Evolutionary conservation across 1,140 invertebrate genomes (phyloP), one percentile per base, ranked within the genome.

Genomic region (Zelostemma sp.): DNA sequence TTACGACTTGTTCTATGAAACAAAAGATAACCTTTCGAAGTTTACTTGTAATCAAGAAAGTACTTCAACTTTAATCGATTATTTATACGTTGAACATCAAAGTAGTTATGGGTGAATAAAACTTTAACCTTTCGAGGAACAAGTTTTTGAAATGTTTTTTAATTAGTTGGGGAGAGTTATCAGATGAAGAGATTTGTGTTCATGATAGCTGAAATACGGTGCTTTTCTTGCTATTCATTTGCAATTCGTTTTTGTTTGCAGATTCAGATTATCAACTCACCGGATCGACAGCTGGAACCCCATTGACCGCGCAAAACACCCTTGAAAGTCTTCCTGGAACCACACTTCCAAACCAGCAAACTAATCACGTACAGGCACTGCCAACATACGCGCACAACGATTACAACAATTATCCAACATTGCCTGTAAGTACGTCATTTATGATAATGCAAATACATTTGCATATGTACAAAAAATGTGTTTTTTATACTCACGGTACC

Each of bases 211-310:
- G 65, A 35, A 65, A 73, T 45, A 56, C 35, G 61, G 19, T 21
- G 46, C 65, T 60, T 68, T 74, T 74, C 48, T 50, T 50, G 47
- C 56, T 11, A 68, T 58, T 68, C 65, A 72, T 69, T 72, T 67
- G 56, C 48, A 64, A 66, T 72, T 72, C 53, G 65, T 55, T 68
- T 70, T 48, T 77, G 64, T 79, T 74, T 72, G 49, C 84, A 90
- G 89, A 89, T 83, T 90, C 89, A 66, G 88, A 90, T 82, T 89
- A 90, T 78, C 89, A 90, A 75, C 80, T 90, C 68, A 85, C 83
- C 21, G 88, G 87, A 49, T 88, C 88, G 61, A 87, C 87, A 51
- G 87, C 84, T 46, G 87, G 88, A 73, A 88, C 88, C 25, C 88
- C 88, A 11, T 50, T 82, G 68, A 83, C 81, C 38, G 78, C 78